These are phyloP conservation scores for Daubentonia madagascariensis DNA, from an alignment of 2,113 vertebrate species.

Conservation along the genomic window DNA sequence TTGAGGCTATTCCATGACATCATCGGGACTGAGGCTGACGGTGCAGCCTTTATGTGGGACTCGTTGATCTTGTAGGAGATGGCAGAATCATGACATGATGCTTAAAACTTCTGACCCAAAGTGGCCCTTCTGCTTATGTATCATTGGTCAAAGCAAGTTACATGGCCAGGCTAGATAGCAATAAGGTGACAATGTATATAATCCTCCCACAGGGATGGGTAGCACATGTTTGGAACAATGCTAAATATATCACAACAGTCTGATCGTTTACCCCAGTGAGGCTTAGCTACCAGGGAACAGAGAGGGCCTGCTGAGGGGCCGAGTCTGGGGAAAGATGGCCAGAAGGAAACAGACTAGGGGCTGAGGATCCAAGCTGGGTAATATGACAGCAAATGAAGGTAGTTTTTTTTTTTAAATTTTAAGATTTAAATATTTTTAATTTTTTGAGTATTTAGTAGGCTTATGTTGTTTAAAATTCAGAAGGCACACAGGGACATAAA, in stretches of 20 bases:
- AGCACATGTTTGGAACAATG: background rate
- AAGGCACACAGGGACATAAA: background rate
- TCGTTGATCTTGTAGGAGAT: background rate
- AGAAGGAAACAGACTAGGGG: background rate
- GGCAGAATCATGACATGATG: background rate
- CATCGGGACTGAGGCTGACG: background rate
- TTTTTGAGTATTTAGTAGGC: background rate
- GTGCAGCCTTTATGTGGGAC: background rate
- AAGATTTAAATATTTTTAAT: background rate
- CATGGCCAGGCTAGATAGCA: background rate
- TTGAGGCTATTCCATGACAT: background rate
- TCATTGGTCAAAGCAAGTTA: background rate
- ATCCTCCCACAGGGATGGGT: background rate
- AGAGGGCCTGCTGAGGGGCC: background rate
- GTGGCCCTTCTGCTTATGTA: background rate
- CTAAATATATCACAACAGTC: rapidly evolving
- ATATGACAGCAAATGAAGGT: background rate
- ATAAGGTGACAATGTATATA: rapidly evolving
- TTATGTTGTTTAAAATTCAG: background rate
- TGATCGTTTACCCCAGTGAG: background rate
- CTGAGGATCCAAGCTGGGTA: background rate
- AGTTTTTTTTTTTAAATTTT: background rate
- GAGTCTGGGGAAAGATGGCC: background rate
- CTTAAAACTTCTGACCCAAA: background rate
- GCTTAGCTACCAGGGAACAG: background rate